A percentile compares a stretch with the other conserved stretches of the same genome.
phyloP scores from a whole-genome alignment of 2,888 invertebrate genomes.

The Diadegma fenestrale region DNA sequence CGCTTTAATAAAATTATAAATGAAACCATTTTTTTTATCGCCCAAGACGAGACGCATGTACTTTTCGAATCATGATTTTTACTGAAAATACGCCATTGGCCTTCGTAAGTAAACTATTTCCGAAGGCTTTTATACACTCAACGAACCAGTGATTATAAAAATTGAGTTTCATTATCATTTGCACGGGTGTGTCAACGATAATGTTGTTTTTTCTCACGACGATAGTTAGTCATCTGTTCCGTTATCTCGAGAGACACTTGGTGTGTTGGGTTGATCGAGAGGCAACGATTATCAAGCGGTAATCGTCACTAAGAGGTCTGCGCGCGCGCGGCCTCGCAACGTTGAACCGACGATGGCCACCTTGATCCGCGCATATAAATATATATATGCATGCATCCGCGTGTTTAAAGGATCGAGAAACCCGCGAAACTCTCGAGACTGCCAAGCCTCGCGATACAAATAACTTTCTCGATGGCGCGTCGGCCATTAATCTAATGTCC shows the following conservation, averaged over 20 bases:
- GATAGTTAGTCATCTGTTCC: conserved; percentile 53
- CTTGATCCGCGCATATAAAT: conserved; percentile 4
- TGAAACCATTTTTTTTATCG: background rate
- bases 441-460: conserved; percentile 63
- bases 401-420: conserved; percentile 29
- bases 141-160: background rate
- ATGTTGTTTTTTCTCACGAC: conserved; percentile 32
- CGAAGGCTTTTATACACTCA: conserved; percentile 25
- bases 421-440: conserved; percentile 35
- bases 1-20: too few relatives aligned
- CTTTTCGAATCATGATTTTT: background rate
- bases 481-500: conserved; percentile 77
- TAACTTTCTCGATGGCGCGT: conserved; percentile 62
- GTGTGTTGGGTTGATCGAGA: conserved; percentile 60
- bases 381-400: conserved; percentile 25
- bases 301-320: conserved; percentile 63
- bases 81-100: background rate
- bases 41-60: background rate
- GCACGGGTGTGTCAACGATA: conserved; percentile 24
- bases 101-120: background rate
- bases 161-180: conserved; percentile 1
- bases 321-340: conserved; percentile 43
- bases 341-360: conserved; percentile 57
- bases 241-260: conserved; percentile 48
- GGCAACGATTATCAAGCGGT: conserved; percentile 66